These are phyloP conservation scores for Pheosia tremula DNA, from an alignment of 2,888 invertebrate species.

Conservation along the genomic window DNA sequence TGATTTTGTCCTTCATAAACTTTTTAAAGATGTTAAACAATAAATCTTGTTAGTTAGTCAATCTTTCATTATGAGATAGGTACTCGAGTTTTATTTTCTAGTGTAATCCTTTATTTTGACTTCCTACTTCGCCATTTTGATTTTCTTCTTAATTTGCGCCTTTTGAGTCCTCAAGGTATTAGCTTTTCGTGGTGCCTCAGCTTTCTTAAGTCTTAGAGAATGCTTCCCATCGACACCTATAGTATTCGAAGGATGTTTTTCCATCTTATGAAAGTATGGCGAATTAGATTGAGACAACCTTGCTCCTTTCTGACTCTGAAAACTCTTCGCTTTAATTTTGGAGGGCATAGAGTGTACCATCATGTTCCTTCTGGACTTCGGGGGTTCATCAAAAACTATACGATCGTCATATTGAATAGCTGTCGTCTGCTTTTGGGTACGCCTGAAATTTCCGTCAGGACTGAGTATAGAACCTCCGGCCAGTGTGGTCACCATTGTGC, in stretches of 20 bases:
- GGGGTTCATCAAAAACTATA: conserved; percentile 18
- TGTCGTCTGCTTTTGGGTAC: conserved; percentile 36
- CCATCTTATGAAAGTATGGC: conserved; percentile 22
- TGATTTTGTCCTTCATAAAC: neutral
- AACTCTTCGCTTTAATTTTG: conserved; percentile 47
- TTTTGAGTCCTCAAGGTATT: conserved; percentile 44
- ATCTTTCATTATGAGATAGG: neutral
- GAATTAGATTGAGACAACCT: conserved; percentile 21
- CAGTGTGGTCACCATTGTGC: conserved; percentile 52
- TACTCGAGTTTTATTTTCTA: neutral
- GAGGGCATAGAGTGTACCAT: conserved; percentile 35
- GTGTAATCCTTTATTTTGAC: neutral
- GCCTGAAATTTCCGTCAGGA: conserved; percentile 35
- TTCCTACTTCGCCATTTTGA: conserved; percentile 15
- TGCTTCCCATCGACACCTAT: conserved; percentile 26
- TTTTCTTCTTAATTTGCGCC: conserved; percentile 38
- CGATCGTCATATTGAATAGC: conserved; percentile 47
- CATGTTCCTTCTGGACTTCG: conserved; percentile 42
- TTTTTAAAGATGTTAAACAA: too few relatives aligned
- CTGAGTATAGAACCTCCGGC: conserved; percentile 42
- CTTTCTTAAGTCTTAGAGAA: conserved; percentile 41
- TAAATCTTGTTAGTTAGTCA: neutral
- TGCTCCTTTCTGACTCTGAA: conserved; percentile 35
- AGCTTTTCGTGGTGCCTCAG: conserved; percentile 48
- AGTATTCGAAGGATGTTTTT: conserved; percentile 17